Base-by-base conservation (phyloP, 35 echinoderm and acorn worm species). In the Stichopus chloronotus region DNA sequence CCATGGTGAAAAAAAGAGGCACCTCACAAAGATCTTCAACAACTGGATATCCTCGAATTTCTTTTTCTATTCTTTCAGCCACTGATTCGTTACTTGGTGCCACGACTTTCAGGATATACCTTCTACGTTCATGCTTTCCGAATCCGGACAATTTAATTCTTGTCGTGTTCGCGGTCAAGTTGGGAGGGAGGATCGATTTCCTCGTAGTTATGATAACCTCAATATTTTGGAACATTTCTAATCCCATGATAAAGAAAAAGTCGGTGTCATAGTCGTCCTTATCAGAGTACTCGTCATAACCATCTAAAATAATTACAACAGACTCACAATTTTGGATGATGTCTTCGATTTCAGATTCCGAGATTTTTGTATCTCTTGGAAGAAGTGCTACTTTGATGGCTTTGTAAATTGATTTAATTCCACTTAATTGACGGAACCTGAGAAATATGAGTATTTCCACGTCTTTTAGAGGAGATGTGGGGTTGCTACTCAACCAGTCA, bases 381-480 rank as follows among this genome's bases (percentile, higher is more conserved):
- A 80, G 52, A 25, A 80, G 19, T 12, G 43, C 21, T 11, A 25
- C 23, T 30, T 80, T 80, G 11, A 80, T 43, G 2, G 78, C 78
- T 43, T 24, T 11, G 43, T 11, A 80, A 25, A 80, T 43, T 11
- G 78, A 30, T 53, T 43, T 30, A 6, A 22, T 5, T 6, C 78
- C 78, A 11, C 12, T 80, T 25, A 80, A 80, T 24, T 80, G 52
- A 56, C 81, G 9, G 9, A 83, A 16, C 16, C 81, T 43, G 21
- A 83, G 81, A 6, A 58, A 83, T 43, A 83, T 83, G 54, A 83
- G 9, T 19, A 83, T 83, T 12, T 83, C 81, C 4, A 83, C 52
- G 4, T 83, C 8, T 20, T 83, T 83, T 5, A 83, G 81, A 10
- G 81, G 55, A 56, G 81, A 83, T 1, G 21, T 13, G 4, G 52